Base-by-base conservation (phyloP, 2,888 invertebrate genomes). In the Stenchaetothrips biformis region DNA sequence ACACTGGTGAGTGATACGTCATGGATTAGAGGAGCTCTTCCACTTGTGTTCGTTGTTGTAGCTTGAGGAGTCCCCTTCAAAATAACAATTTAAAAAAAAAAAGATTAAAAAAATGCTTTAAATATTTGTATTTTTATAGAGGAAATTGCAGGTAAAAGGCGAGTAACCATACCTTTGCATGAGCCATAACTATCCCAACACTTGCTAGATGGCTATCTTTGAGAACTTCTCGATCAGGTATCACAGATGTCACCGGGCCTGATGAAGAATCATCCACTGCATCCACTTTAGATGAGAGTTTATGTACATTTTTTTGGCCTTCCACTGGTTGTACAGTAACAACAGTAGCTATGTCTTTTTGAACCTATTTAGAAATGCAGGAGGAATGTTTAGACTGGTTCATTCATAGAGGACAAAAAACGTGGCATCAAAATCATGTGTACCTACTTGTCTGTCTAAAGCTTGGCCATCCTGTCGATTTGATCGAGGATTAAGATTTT, bases 401-500 rank as follows among this genome's bases (percentile, higher is more conserved):
- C 16, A 53, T 13, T 18, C 11, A 11, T 53, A 13, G 18, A 47
- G 47, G 18, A n/a, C 21, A 9, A n/a, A 9, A 77, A 7, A 49
- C 49, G 11, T 11, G 59, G n/a, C 16, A 27, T 74, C 79, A 81
- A 77, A 25, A n/a, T 79, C 21, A 62, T 4, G 16, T 7, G 37
- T 18, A n/a, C 21, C 8, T 79, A 79, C 48, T 27, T 77, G 48
- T 13, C 11, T 81, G 25, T 79, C 59, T 21, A 37, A 77, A 49
- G 37, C 37, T 53, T 80, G 80, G n/a, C 53, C 62, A 37, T 77
- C 21, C 59, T 77, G 84, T 48, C 86, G 87, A 8, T 81, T 21
- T 8, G 49, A n/a, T 16, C 91, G 86, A 0, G 90, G 88, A 84
- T 91, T 91, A 78, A 92, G 89, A 47, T 90, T 90, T 83, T 91